Evolutionary conservation across 2,797 vertebrate species (phyloP).

Genomic region (Synaphobranchus kaupii): DNA sequence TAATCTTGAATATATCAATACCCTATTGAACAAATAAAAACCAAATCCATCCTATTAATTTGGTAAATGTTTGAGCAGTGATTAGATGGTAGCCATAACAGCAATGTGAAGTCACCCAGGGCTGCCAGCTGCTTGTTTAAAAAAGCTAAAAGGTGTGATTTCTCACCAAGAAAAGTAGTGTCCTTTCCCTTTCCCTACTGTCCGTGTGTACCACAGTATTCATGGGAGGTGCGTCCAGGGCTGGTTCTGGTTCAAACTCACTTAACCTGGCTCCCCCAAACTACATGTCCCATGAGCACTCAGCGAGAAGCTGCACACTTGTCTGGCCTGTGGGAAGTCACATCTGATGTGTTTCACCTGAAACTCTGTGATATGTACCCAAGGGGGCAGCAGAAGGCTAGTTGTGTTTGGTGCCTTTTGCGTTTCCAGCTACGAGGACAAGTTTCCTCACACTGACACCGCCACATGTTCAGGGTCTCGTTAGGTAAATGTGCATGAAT

Average conservation of each 20-base stretch:
- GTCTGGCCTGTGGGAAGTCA: not conserved
- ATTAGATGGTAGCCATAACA: not conserved
- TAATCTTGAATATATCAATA: not conserved
- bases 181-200: not conserved
- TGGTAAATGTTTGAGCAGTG: not conserved
- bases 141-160: not conserved
- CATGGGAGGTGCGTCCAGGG: not conserved
- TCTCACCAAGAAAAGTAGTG: not conserved
- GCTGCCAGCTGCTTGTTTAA: not conserved
- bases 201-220: not conserved
- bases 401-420: not conserved
- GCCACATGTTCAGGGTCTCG: not conserved
- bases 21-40: not conserved
- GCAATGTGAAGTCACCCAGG: not conserved
- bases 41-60: not conserved
- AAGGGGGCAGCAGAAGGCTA: not conserved
- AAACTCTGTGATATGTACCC: conserved; percentile 5
- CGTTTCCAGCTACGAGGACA: not conserved
- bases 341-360: not conserved
- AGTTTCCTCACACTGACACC: not conserved
- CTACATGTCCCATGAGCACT: conserved; percentile 9
- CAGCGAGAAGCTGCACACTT: not conserved
- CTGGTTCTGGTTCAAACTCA: not conserved
- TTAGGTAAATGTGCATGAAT: not conserved
- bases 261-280: not conserved